These are phyloP conservation scores for Litocranius walleri DNA, from an alignment of 2,113 vertebrate genomes.

Conservation along the genomic window DNA sequence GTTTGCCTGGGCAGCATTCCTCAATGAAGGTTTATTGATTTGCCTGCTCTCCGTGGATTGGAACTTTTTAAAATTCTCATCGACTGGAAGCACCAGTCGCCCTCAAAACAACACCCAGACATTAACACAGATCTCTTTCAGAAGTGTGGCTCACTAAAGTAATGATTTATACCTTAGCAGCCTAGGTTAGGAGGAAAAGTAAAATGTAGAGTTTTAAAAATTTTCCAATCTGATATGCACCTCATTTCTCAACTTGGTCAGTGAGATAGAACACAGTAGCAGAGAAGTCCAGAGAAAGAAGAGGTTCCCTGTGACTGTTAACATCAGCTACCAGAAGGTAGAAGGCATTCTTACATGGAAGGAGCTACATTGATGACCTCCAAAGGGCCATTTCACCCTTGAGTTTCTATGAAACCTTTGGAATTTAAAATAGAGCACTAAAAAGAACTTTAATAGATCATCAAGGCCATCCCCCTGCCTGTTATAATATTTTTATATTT, in stretches of 20 bases:
- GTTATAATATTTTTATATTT: constrained; percentile 44
- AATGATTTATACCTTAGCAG: not conserved
- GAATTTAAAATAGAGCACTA: constrained; percentile 55
- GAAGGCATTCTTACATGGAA: not conserved
- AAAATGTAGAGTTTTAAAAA: not conserved
- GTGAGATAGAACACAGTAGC: not conserved
- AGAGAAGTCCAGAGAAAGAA: not conserved
- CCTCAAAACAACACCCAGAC: not conserved
- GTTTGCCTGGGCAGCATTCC: not conserved
- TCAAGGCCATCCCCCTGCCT: constrained; percentile 45
- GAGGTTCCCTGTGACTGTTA: not conserved
- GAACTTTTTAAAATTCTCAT: not conserved
- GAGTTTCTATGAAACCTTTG: constrained; percentile 30
- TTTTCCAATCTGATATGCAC: not conserved
- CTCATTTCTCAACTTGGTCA: not conserved
- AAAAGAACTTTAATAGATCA: constrained; percentile 46
- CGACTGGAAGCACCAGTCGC: not conserved
- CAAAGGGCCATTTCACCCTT: not conserved
- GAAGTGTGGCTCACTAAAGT: not conserved
- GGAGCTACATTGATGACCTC: not conserved
- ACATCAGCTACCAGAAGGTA: not conserved
- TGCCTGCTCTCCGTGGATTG: not conserved
- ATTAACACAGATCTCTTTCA: not conserved
- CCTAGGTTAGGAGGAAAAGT: not conserved
- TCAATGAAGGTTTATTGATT: not conserved